Evolutionary conservation across 2,888 invertebrate species (phyloP), one percentile per base, ranked within the genome.

Genomic region (Adela reaumurella): DNA sequence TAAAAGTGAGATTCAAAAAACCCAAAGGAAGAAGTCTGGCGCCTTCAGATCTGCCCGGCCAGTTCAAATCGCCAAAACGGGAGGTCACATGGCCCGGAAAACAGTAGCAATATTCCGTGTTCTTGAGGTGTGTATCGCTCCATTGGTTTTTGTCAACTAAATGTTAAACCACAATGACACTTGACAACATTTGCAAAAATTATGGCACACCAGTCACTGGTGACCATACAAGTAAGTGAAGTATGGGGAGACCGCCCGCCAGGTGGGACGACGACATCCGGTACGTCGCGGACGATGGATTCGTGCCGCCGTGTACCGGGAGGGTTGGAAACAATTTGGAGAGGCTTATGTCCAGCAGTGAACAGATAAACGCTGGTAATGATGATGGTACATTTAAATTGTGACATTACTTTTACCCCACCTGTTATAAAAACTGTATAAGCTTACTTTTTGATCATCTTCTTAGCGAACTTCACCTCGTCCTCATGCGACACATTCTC

Each of bases 51-150:
- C 46, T 19, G 28, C 10, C 14, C 20, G 46, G 46, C 20, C 46
- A 46, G 28, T 24, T n/a, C 46, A 46, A 46, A 51, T 47, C 47
- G 29, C 45, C 49, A 45, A 44, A 45, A 29, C 35, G 51, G 44
- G 50, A 51, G 43, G 51, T 51, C n/a, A 51, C 44, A 11, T 49
- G 49, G 43, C 49, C 47, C 24, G 48, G 52, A 48, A 53, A 53
- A 43, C 17, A n/a, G 45, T 42, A 20, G 35, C 35, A 51, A 46
- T 41, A 46, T 43, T 50, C 46, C 17, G 35, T 43, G 44, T 46
- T 50, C 51, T 46, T 51, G 5, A 50, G 46, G 46, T 51, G 46
- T 50, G 17, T 50, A 49, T 51, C 51, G 49, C 19, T 49, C 47
- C 48, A 50, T 50, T 18, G 50, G 48, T 49, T 50, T 24, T 49